phyloP scores from a whole-genome alignment of 2,797 vertebrate species.

The Eospalax fontanierii region DNA sequence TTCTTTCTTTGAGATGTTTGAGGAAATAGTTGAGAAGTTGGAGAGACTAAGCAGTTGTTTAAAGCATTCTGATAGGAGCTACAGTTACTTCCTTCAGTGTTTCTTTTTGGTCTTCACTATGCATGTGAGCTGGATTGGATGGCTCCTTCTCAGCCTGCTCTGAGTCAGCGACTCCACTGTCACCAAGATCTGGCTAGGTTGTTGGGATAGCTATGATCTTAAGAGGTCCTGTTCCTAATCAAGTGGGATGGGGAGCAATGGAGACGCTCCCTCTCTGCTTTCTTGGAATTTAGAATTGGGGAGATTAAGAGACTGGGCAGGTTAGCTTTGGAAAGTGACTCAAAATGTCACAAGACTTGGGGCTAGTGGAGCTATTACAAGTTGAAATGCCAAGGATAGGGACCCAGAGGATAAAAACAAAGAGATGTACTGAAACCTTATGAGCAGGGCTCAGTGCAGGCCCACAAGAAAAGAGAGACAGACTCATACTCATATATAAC shows the following conservation, averaged over 20 bases:
- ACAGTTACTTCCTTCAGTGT: neutral
- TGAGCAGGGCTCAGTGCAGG: neutral
- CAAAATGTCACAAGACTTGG: neutral
- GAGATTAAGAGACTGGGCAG: neutral
- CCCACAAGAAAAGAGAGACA: neutral
- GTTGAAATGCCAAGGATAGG: neutral
- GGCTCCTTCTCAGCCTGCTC: neutral
- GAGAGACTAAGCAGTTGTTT: neutral
- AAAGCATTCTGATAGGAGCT: conserved; percentile 34
- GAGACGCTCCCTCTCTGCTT: neutral
- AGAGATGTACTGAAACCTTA: neutral
- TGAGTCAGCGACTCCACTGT: neutral
- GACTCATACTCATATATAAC: neutral
- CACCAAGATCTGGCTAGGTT: neutral
- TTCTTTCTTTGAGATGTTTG: conserved; percentile 26
- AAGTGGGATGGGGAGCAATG: too few relatives aligned
- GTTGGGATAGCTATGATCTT: neutral
- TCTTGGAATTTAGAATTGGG: conserved; percentile 41
- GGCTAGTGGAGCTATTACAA: neutral
- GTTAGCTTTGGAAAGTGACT: conserved; percentile 37
- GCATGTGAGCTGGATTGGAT: neutral
- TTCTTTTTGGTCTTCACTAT: neutral
- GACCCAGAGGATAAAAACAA: neutral
- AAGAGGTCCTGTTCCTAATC: neutral
- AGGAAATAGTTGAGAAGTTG: conserved; percentile 19